These are phyloP conservation scores for Pterobdella sp. DNA, from an alignment of 2,888 invertebrate genomes.

Conservation along the genomic window DNA sequence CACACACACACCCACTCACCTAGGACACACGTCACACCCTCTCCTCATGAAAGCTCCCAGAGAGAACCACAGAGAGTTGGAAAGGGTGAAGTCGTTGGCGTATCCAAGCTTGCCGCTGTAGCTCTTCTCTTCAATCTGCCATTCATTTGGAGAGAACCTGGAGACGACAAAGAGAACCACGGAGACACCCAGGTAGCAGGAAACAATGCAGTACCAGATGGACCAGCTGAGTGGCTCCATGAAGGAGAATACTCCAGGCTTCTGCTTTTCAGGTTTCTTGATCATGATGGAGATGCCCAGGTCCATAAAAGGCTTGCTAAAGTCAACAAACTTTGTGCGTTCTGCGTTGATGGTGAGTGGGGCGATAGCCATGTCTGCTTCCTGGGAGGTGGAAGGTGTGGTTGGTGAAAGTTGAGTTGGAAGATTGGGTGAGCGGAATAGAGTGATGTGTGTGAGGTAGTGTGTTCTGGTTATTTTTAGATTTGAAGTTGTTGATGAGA, in stretches of 20 bases:
- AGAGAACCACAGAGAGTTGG: slow-evolving; percentile 92
- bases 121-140: slow-evolving; percentile 60
- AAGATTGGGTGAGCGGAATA: no score
- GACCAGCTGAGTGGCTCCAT: slow-evolving; percentile 90
- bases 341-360: slow-evolving; percentile 88
- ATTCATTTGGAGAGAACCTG: slow-evolving; percentile 91
- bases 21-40: slow-evolving; percentile 87
- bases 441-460: no score
- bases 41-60: slow-evolving; percentile 95
- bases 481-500: no score
- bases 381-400: slow-evolving; percentile 48
- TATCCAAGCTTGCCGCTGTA: slow-evolving; percentile 36
- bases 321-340: slow-evolving; percentile 86
- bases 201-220: slow-evolving; percentile 78
- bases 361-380: slow-evolving; percentile 89
- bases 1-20: slow-evolving; percentile 58
- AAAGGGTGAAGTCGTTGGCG: slow-evolving; percentile 59
- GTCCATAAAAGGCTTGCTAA: slow-evolving; percentile 94
- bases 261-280: slow-evolving; percentile 83
- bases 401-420: background rate
- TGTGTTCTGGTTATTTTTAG: no score
- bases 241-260: slow-evolving; percentile 94
- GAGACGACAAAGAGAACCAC: slow-evolving; percentile 93
- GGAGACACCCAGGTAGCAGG: slow-evolving; percentile 91
- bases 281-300: slow-evolving; percentile 90